phyloP scores from a whole-genome alignment of 92 coral and sea anemone genomes.

The Montipora capitata region DNA sequence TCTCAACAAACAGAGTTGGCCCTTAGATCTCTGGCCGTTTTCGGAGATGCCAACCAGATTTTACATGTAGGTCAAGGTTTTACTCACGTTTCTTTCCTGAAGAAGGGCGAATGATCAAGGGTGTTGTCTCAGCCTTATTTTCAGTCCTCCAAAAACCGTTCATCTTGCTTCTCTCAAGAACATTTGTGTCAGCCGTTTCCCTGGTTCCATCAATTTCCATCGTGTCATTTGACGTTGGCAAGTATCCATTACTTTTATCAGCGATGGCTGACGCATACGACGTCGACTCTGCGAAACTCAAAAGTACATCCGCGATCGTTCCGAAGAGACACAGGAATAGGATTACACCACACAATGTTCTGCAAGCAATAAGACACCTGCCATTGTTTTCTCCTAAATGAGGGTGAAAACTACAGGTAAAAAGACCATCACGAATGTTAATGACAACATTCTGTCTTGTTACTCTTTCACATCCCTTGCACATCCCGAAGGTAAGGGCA shows the following conservation, averaged over 20 bases:
- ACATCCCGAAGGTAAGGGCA: too few relatives aligned
- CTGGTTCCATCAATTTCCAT: conserved; percentile 9
- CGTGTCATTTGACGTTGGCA: neutral
- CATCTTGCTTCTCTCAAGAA: neutral
- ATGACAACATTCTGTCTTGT: too few relatives aligned
- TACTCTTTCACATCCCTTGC: too few relatives aligned
- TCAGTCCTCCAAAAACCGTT: neutral
- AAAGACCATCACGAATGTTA: too few relatives aligned
- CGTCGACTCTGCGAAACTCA: conserved; percentile 10
- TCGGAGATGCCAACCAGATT: too few relatives aligned
- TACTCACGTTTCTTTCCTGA: neutral
- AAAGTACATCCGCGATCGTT: conserved; percentile 74
- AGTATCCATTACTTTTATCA: conserved; percentile 5
- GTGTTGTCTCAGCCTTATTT: neutral
- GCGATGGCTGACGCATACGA: neutral
- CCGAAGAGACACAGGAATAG: conserved; percentile 87
- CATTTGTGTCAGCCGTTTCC: neutral
- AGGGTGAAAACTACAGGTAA: too few relatives aligned
- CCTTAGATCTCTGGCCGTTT: too few relatives aligned
- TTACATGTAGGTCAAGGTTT: too few relatives aligned
- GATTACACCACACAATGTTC: conserved; percentile 85
- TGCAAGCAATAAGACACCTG: conserved; percentile 9
- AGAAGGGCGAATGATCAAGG: neutral
- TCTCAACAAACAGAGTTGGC: too few relatives aligned
- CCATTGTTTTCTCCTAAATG: too few relatives aligned